phyloP scores from a whole-genome alignment of 2,113 vertebrate species.

The Lepus europaeus region DNA sequence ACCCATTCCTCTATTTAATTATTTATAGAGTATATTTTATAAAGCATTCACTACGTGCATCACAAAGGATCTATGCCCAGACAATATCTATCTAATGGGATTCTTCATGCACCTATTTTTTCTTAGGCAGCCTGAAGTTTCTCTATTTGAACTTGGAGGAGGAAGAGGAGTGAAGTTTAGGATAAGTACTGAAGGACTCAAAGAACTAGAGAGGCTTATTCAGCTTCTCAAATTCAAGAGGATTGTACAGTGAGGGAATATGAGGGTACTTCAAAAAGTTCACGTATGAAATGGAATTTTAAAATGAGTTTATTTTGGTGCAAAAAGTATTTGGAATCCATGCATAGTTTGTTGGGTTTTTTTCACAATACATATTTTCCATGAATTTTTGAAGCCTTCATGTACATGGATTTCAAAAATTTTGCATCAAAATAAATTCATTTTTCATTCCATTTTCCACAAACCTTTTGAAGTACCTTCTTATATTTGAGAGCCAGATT shows the following conservation, averaged over 20 bases:
- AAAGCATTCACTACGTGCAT: neutral
- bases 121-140: neutral
- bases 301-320: too few species aligned
- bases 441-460: too few species aligned
- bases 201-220: neutral
- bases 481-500: neutral
- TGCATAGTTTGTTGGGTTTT: too few species aligned
- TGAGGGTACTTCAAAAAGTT: too few species aligned
- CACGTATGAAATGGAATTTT: too few species aligned
- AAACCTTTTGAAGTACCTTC: too few species aligned
- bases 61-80: neutral
- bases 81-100: neutral
- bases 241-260: neutral
- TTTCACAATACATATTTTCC: too few species aligned
- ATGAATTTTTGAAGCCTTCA: too few species aligned
- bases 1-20: neutral
- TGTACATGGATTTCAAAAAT: too few species aligned
- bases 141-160: neutral
- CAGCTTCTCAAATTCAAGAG: neutral
- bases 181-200: neutral
- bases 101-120: slow-evolving; percentile 9
- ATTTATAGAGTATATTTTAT: neutral
- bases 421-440: too few species aligned
- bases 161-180: neutral
- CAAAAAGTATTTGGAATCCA: too few species aligned